Conservation (phyloP, 2,888 invertebrate genomes). For the Sthenelais limicola region DNA sequence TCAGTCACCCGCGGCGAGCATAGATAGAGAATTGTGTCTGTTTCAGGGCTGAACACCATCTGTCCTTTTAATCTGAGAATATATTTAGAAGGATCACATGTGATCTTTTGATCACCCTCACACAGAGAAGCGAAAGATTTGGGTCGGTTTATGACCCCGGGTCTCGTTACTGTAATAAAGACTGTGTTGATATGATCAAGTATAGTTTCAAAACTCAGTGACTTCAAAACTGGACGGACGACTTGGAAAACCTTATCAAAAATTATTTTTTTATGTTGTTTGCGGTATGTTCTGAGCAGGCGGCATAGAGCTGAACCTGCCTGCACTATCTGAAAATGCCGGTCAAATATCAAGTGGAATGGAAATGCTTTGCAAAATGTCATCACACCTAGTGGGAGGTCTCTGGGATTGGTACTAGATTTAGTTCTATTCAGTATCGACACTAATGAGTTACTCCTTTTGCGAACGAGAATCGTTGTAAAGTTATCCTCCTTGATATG, state of each 20-base stretch:
- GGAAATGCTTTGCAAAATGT: conserved; percentile 56
- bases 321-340: conserved; percentile 49
- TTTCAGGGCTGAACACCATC: conserved; percentile 58
- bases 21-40: conserved; percentile 55
- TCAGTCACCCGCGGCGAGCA: conserved; percentile 57
- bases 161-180: conserved; percentile 75
- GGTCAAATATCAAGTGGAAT: conserved; percentile 57
- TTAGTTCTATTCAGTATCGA: conserved; percentile 23
- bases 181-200: conserved; percentile 95
- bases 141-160: conserved; percentile 20
- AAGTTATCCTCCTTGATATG: conserved; percentile 36
- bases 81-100: background rate
- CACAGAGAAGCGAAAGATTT: background rate
- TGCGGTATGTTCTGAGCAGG: conserved; percentile 37
- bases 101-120: too few species aligned
- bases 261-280: background rate
- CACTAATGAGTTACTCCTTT: conserved; percentile 43
- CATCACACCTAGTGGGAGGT: conserved; percentile 30
- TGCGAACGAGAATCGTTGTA: conserved; percentile 26
- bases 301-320: conserved; percentile 47
- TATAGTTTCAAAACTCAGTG: conserved; percentile 89
- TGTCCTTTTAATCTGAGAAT: conserved; percentile 57
- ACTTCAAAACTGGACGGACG: conserved; percentile 87
- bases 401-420: conserved; percentile 41
- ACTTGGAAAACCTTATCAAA: conserved; percentile 78